A percentile compares a stretch with the other conserved stretches of the same genome.
Evolutionary conservation across 2,113 vertebrate species (phyloP).

Genomic region (Dipodomys merriami): DNA sequence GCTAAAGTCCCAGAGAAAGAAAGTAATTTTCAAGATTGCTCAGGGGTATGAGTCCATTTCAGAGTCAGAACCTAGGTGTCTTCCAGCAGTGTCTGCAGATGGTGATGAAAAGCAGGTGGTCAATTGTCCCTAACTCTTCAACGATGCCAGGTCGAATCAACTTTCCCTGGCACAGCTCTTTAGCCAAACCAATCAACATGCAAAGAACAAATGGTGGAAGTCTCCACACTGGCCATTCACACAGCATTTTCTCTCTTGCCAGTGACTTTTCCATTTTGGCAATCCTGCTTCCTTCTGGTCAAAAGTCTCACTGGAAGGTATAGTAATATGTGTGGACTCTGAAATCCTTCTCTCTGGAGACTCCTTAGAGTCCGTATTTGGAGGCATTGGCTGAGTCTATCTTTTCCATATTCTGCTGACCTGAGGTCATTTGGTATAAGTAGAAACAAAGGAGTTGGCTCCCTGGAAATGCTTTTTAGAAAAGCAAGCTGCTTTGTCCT

Average conservation of each 20-base stretch:
- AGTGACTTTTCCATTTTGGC: background rate
- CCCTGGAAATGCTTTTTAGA: constrained; percentile 59
- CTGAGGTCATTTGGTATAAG: constrained; percentile 55
- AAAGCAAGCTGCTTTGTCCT: constrained; percentile 74
- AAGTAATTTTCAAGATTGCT: background rate
- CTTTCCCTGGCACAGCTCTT: background rate
- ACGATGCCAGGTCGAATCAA: background rate
- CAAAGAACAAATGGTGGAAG: background rate
- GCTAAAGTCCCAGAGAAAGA: background rate
- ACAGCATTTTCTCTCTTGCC: background rate
- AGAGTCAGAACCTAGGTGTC: background rate
- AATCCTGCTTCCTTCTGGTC: background rate
- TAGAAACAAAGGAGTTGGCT: constrained; percentile 70
- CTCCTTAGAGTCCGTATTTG: background rate
- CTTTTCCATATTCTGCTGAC: constrained; percentile 64
- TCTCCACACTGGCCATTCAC: background rate
- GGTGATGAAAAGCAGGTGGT: background rate
- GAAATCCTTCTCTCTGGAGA: background rate
- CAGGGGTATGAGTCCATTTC: background rate
- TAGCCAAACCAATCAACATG: background rate
- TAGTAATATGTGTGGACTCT: background rate
- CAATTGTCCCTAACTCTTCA: background rate
- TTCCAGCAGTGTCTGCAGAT: background rate
- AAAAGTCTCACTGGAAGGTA: constrained; percentile 33
- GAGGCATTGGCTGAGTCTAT: background rate